phyloP scores from a whole-genome alignment of 2,113 vertebrate species.

The Diphyllodes magnificus region DNA sequence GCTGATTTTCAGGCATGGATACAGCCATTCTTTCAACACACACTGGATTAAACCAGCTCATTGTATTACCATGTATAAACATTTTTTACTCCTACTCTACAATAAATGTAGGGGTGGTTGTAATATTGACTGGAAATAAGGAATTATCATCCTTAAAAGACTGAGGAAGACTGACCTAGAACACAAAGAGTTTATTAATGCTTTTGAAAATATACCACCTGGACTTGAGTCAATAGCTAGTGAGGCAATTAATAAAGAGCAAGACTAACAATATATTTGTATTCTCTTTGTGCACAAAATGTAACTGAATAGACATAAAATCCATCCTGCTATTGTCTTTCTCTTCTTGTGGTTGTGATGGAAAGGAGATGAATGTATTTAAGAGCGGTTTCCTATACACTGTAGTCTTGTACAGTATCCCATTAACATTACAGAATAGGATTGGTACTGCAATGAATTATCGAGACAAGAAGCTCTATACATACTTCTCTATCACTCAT shows the following conservation, averaged over 20 bases:
- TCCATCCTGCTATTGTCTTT: slow-evolving; percentile 45
- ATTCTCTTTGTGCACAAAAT: slow-evolving; percentile 38
- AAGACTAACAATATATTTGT: slow-evolving; percentile 47
- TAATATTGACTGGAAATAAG: slow-evolving; percentile 11
- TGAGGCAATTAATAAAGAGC: slow-evolving; percentile 48
- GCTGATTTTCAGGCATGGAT: not conserved
- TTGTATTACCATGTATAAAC: not conserved
- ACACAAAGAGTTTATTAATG: slow-evolving; percentile 55
- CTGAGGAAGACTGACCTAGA: slow-evolving; percentile 7
- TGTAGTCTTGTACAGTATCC: slow-evolving; percentile 23
- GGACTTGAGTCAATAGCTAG: slow-evolving; percentile 15
- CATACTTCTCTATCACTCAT: not conserved
- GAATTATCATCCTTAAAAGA: slow-evolving; percentile 18
- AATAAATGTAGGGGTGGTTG: not conserved
- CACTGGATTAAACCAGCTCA: not conserved
- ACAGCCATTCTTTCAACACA: not conserved
- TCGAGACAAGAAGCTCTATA: slow-evolving; percentile 8
- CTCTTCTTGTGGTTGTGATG: not conserved
- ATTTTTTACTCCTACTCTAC: not conserved
- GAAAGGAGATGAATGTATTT: slow-evolving; percentile 44
- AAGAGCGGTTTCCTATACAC: slow-evolving; percentile 45
- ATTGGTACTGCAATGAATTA: slow-evolving; percentile 38
- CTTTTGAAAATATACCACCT: slow-evolving; percentile 34
- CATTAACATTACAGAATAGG: slow-evolving; percentile 45
- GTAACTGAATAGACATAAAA: slow-evolving; percentile 31